Base-by-base conservation (phyloP, 2,888 invertebrate species). In the Encarsia formosa region DNA sequence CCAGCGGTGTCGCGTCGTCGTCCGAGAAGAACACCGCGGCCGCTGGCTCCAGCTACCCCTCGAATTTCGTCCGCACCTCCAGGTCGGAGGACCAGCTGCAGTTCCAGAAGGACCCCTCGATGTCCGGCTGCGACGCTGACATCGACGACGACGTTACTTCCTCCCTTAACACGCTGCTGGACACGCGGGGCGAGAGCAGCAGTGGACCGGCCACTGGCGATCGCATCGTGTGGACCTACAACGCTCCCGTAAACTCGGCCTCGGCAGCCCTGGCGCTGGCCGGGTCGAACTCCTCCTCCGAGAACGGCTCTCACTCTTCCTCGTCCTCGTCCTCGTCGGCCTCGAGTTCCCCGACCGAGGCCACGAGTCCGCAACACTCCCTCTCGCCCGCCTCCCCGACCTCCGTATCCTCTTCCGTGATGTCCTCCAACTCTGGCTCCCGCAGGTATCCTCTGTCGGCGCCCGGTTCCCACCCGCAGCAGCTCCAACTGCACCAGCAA, bases 101-200 rank as follows among this genome's bases (percentile, higher is more conserved):
- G 77, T 81, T 84, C 66, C 85, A 88, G 78, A 85, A 86, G 75
- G 86, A 86, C 70, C 83, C 83, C 37, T 83, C 83, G 26, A 83
- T 91, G 75, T 88, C 88, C 67, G 86, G 91, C 57, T 91, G 92
- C 60, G 89, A 89, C 61, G 91, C 91, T 66, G 93, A 94, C 66
- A 87, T 93, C 71, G 94, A 92, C 72, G 94, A 94, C 74, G 91
- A 92, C 74, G 86, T 92, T 68, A 92, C 93, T 68, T 92, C 93
- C 72, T 94, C 94, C 59, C 79, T 95, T 57, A 93, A 95, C 76
- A 92, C 92, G 56, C 78, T 94, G 54, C 78, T 93, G 60, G 92
- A 92, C 77, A 91, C 89, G 43, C 78, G 85, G 62, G 80, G 78
- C 53, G 82, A 81, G 65, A 78, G 69, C 72, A 46, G 56, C 16